Percentiles rank a stretch among this genome's conserved stretches.
These are phyloP conservation scores for Sula dactylatra DNA, from an alignment of 2,113 vertebrate species.

Conservation along the genomic window DNA sequence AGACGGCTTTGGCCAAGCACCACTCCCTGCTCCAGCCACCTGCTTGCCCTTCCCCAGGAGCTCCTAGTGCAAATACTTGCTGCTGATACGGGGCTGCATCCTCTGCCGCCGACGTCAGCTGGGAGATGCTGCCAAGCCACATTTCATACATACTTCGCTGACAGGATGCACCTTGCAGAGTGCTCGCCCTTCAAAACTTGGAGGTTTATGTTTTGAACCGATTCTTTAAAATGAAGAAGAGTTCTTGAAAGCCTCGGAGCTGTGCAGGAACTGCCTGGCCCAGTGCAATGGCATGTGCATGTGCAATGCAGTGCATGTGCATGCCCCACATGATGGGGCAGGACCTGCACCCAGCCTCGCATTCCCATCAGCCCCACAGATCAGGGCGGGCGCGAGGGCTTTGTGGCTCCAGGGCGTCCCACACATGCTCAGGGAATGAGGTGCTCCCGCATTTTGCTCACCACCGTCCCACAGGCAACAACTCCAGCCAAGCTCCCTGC, in stretches of 20 bases:
- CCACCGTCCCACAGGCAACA: not conserved
- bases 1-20: not conserved
- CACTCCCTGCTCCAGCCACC: not conserved
- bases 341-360: not conserved
- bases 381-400: not conserved
- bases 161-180: not conserved
- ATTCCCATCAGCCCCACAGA: rapidly evolving
- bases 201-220: not conserved
- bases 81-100: not conserved
- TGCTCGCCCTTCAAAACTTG: rapidly evolving
- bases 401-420: rapidly evolving
- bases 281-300: not conserved
- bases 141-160: not conserved
- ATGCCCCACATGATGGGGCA: not conserved
- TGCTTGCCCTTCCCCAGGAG: not conserved
- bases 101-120: rapidly evolving
- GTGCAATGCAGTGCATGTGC: too few species aligned
- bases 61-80: not conserved
- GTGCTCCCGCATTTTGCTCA: not conserved
- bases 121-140: not conserved
- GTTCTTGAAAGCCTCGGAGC: not conserved
- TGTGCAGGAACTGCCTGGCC: too few species aligned
- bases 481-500: not conserved
- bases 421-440: rapidly evolving
- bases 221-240: not conserved